Percentiles rank a stretch among this genome's conserved stretches.
These are phyloP conservation scores for Caenorhabditis parvicauda DNA, from an alignment of 2,888 invertebrate species.

Conservation along the genomic window DNA sequence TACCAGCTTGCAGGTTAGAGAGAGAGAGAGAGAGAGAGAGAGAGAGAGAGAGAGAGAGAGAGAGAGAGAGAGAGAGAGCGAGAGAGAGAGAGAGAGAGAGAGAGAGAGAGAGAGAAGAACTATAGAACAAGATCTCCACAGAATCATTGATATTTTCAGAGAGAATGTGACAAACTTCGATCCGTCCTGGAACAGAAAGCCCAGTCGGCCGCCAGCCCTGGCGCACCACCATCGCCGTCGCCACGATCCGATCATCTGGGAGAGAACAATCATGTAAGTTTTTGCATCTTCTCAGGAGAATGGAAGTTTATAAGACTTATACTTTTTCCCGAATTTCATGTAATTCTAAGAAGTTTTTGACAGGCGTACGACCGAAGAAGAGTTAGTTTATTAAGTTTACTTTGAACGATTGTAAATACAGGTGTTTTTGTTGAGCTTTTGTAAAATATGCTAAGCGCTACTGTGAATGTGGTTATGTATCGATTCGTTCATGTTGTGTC, in stretches of 20 bases:
- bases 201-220: conserved; percentile 48
- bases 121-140: not conserved
- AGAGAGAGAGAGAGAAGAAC: not conserved
- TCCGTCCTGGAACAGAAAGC: conserved; percentile 67
- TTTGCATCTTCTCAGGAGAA: no score
- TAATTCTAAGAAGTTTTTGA: no score
- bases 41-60: not conserved
- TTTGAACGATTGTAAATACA: no score
- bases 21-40: no score
- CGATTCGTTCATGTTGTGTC: not conserved
- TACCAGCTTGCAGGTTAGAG: conserved; percentile 57
- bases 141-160: conserved; percentile 49
- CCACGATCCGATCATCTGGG: conserved; percentile 53
- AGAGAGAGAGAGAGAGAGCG: no score
- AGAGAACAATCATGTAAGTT: conserved; percentile 64
- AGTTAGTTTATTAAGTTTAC: no score
- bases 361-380: no score
- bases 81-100: no score
- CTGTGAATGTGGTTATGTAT: no score
- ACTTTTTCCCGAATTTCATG: no score
- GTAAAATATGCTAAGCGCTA: not conserved
- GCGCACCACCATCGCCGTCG: conserved; percentile 32
- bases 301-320: no score
- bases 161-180: conserved; percentile 65
- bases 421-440: not conserved